Evolutionary conservation across 2,888 invertebrate genomes (phyloP).

Genomic region (Chymomyza caudatula): DNA sequence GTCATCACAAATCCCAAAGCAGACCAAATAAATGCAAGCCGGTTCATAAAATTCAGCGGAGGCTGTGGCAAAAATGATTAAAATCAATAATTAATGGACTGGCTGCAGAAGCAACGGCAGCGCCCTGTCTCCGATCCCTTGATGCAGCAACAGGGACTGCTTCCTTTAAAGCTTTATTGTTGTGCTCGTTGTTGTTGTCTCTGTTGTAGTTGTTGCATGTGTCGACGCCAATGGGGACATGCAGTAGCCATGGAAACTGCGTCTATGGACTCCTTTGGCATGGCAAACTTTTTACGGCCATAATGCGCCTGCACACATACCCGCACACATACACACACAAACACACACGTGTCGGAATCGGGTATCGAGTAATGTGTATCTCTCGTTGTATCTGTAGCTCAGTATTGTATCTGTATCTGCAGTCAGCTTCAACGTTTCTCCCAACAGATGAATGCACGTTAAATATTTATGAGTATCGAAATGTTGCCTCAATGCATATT

Average conservation of each 20-base stretch:
- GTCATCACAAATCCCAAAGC: background rate
- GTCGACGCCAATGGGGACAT: slow-evolving; percentile 40
- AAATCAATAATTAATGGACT: slow-evolving; percentile 44
- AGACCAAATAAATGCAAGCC: background rate
- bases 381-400: background rate
- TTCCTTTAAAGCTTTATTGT: slow-evolving; percentile 3
- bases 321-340: background rate
- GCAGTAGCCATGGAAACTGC: slow-evolving; percentile 11
- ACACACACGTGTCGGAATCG: slow-evolving; percentile 5
- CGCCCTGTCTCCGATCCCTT: slow-evolving; percentile 29
- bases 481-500: slow-evolving; percentile 69
- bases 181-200: slow-evolving; percentile 22
- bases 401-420: background rate
- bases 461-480: slow-evolving; percentile 70
- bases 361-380: background rate
- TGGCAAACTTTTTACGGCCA: slow-evolving; percentile 33
- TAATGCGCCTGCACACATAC: slow-evolving; percentile 41
- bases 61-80: slow-evolving; percentile 13
- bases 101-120: background rate
- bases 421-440: background rate
- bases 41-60: background rate
- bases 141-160: background rate
- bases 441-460: slow-evolving; percentile 64
- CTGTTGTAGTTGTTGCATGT: slow-evolving; percentile 31
- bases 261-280: background rate